Percentiles rank a stretch among this genome's conserved stretches.
These are phyloP conservation scores for Poeciliopsis occidentalis DNA, from an alignment of 2,113 vertebrate genomes.

Conservation along the genomic window DNA sequence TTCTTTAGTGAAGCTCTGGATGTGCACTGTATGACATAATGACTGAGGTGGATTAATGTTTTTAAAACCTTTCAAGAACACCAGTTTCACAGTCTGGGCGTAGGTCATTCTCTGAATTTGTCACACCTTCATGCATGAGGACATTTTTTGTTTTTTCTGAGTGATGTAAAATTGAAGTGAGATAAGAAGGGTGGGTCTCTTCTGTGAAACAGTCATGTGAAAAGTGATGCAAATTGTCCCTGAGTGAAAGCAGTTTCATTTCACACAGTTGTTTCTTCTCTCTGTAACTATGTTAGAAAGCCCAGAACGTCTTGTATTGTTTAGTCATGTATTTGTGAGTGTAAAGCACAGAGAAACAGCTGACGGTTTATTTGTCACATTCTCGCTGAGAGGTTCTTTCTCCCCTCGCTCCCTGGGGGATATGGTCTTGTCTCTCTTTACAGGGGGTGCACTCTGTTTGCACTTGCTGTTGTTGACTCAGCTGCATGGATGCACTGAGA, in stretches of 20 bases:
- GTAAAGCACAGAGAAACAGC: conserved; percentile 2
- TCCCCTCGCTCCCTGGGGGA: conserved; percentile 23
- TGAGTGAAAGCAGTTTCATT: neutral
- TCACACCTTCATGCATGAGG: conserved; percentile 25
- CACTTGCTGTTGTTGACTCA: conserved; percentile 76
- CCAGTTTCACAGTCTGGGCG: conserved; percentile 25
- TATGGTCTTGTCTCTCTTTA: conserved; percentile 53
- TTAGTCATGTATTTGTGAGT: neutral
- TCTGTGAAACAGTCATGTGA: neutral
- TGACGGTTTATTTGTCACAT: conserved; percentile 56
- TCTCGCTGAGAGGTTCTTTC: conserved; percentile 39
- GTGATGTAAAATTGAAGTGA: conserved; percentile 24
- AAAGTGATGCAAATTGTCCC: conserved; percentile 11
- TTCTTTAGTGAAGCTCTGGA: neutral
- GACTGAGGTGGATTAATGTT: conserved; percentile 1
- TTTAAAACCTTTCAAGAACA: conserved; percentile 19
- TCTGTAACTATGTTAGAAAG: neutral
- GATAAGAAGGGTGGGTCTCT: neutral
- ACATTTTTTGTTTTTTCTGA: conserved; percentile 5
- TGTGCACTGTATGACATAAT: neutral
- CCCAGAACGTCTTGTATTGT: neutral
- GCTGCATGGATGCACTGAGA: conserved; percentile 70
- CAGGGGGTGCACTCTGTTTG: conserved; percentile 65
- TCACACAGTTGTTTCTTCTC: neutral
- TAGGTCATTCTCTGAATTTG: conserved; percentile 25